Evolutionary conservation across 2,113 vertebrate species (phyloP).

Genomic region (Lichenostomus cassidix): DNA sequence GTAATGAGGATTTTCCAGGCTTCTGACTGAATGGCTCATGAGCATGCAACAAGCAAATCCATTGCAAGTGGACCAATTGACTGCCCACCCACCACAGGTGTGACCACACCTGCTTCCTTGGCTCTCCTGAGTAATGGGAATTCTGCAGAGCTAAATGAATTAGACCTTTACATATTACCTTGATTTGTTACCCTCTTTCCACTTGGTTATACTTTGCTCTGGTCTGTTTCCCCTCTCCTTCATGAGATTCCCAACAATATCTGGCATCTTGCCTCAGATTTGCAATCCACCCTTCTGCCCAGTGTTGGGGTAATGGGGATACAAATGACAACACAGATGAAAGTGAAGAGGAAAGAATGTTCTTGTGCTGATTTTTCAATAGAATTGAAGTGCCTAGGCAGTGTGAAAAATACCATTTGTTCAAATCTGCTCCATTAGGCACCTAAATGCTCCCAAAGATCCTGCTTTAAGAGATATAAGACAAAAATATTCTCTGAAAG

Average conservation of each 20-base stretch:
- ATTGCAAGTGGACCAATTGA: accelerated
- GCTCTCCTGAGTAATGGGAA: background rate
- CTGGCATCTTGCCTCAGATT: background rate
- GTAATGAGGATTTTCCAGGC: background rate
- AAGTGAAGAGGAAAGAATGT: background rate
- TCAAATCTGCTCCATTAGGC: conserved; percentile 25
- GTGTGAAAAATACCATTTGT: background rate
- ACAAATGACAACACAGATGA: background rate
- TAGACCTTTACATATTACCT: background rate
- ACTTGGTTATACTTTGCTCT: background rate
- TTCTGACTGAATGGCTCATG: background rate
- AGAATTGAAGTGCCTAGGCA: background rate
- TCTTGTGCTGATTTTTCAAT: background rate
- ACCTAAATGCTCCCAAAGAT: background rate
- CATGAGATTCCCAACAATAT: background rate
- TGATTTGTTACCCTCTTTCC: background rate
- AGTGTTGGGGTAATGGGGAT: background rate
- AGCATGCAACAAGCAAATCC: background rate
- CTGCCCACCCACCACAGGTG: background rate
- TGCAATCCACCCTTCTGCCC: background rate
- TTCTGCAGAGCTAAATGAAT: background rate
- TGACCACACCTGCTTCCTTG: background rate
- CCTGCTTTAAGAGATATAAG: background rate
- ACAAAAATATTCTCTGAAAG: background rate
- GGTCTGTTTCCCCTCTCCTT: background rate